Conservation (phyloP, 2,113 vertebrate species). For the Egretta garzetta region DNA sequence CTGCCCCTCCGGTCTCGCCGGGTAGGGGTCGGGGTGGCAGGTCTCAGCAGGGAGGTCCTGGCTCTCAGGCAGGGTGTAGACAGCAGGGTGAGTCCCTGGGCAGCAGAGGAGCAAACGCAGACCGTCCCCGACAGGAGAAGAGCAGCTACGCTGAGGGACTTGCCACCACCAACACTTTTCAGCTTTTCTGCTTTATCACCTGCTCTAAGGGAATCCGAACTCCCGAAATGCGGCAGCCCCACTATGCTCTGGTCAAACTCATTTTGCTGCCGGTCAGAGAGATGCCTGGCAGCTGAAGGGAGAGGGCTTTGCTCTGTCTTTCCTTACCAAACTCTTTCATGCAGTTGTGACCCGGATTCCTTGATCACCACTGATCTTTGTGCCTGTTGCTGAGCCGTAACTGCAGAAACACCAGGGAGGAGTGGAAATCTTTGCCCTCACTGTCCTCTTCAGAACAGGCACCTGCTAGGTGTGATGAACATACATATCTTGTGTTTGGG, state of each 20-base stretch:
- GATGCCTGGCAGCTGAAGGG: neutral
- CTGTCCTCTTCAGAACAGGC: neutral
- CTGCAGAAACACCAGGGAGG: neutral
- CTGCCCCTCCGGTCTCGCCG: neutral
- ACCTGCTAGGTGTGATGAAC: accelerated
- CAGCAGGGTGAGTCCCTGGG: neutral
- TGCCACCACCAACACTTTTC: accelerated
- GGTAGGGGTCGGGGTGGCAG: accelerated
- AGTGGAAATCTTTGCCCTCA: neutral
- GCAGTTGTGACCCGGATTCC: neutral
- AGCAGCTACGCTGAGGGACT: neutral
- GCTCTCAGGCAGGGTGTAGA: neutral
- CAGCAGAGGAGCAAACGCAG: neutral
- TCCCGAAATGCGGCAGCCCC: neutral
- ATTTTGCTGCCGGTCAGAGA: neutral
- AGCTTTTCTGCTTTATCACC: neutral
- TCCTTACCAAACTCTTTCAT: neutral
- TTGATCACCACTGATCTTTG: neutral
- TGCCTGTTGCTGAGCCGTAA: neutral
- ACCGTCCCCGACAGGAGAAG: accelerated
- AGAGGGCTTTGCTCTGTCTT: neutral
- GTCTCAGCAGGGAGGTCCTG: neutral
- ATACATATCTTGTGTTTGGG: neutral
- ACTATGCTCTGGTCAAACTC: neutral
- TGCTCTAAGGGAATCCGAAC: neutral